These are phyloP conservation scores for Podargus strigoides DNA, from an alignment of 2,797 vertebrate species.

Conservation along the genomic window DNA sequence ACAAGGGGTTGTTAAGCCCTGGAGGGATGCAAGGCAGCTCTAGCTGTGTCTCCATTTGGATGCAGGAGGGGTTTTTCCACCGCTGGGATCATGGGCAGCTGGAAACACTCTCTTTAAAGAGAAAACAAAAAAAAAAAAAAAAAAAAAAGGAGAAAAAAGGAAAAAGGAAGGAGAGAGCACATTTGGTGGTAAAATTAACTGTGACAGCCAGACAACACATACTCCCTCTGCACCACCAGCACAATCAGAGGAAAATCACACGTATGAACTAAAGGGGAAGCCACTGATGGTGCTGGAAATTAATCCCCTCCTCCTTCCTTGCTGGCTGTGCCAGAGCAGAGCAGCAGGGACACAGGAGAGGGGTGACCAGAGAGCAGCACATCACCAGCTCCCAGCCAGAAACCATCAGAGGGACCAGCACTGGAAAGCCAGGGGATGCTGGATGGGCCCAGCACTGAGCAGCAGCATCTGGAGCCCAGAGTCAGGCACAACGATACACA, in stretches of 20 bases:
- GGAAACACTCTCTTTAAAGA: not conserved
- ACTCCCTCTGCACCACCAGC: not conserved
- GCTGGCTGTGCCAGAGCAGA: accelerated
- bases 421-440: accelerated
- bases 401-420: accelerated
- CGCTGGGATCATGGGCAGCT: not conserved
- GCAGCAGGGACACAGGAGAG: not conserved
- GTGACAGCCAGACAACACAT: not conserved
- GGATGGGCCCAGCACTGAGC: not conserved
- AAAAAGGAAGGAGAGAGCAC: not conserved
- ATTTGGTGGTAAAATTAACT: constrained; percentile 16
- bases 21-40: not conserved
- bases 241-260: constrained; percentile 25
- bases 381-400: not conserved
- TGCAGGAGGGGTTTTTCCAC: not conserved
- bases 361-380: not conserved
- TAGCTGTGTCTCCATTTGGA: not conserved
- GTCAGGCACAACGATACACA: accelerated
- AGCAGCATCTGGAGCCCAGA: not conserved
- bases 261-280: not conserved
- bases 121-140: not conserved
- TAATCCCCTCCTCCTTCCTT: not conserved
- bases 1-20: not conserved
- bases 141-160: not conserved
- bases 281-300: not conserved